Evolutionary conservation across 2,888 invertebrate species (phyloP).

Genomic region (Leptinotarsa haldemani): DNA sequence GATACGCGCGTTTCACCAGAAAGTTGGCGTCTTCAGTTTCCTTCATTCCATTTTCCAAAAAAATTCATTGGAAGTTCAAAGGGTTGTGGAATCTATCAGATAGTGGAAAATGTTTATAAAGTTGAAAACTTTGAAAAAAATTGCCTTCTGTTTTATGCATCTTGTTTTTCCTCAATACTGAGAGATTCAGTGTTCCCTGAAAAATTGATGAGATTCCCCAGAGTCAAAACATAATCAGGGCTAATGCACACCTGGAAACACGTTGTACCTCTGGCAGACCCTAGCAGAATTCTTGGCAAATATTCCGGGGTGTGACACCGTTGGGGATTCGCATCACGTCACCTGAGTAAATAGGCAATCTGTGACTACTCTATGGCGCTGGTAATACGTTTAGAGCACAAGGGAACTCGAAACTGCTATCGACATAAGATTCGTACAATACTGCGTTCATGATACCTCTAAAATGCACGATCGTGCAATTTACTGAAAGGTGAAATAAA

Average conservation of each 20-base stretch:
- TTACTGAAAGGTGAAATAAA: conserved; percentile 14
- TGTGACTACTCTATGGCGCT: conserved; percentile 52
- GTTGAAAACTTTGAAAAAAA: no score
- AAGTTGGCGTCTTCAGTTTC: no score
- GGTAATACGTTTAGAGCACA: conserved; percentile 47
- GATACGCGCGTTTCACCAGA: no score
- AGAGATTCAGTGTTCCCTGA: not conserved
- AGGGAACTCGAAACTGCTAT: conserved; percentile 41
- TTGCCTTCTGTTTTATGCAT: no score
- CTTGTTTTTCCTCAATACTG: no score
- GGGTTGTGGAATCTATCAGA: no score
- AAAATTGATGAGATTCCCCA: not conserved
- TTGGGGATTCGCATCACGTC: conserved; percentile 54
- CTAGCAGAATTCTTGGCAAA: conserved; percentile 33
- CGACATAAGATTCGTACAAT: conserved; percentile 44
- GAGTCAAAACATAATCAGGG: not conserved
- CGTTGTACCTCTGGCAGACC: conserved; percentile 5
- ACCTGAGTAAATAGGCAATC: conserved; percentile 57
- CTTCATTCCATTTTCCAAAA: no score
- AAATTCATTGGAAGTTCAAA: no score
- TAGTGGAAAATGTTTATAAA: no score
- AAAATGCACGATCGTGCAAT: conserved; percentile 31
- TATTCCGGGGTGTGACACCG: conserved; percentile 37
- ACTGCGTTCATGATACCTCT: conserved; percentile 41
- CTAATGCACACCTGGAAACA: conserved; percentile 18